Evolutionary conservation across 1,140 invertebrate genomes (phyloP), one percentile per base, ranked within the genome.

Genomic region (Grapholita molesta): DNA sequence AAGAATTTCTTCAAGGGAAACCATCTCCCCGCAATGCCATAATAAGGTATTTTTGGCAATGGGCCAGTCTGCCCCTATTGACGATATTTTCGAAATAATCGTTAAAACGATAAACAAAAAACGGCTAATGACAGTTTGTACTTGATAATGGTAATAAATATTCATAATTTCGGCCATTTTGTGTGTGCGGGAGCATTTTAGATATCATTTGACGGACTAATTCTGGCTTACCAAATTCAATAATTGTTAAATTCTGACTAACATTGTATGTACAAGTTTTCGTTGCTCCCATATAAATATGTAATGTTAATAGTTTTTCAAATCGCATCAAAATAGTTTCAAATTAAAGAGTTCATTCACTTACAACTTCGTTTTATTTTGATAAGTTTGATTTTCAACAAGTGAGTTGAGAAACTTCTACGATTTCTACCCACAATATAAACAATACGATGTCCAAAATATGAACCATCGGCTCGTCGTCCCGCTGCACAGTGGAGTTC

Each of bases 291-390:
- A 28, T 18, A 18, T 15, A 15, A 61, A 61, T 8, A 55, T 28
- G 21, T 61, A 11, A n/a, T 28, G 12, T 61, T 61, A 28, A 28
- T 61, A 48, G 35, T 28, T 57, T 28, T 61, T 61, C 25, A 3
- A 61, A 61, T 30, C 32, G 25, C 72, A 76, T 77, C 66, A 77
- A 78, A 79, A 77, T 85, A 83, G 78, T 82, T 73, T 81, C 76
- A 88, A 88, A 88, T 86, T 86, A 88, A 88, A 88, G 72, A 77
- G 83, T 88, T 86, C 76, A 80, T 76, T 69, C 74, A 82, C 73
- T 71, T 70, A 61, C 18, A 79, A 61, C 70, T 67, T 67, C 42
- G 15, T 57, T 61, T 61, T 61, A 61, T 61, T n/a, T n/a, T n/a
- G n/a, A n/a, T n/a, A n/a, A n/a, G n/a, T n/a, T 61, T 61, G 24